These are phyloP conservation scores for Thumatha senex DNA, from an alignment of 2,888 invertebrate species.

Conservation along the genomic window DNA sequence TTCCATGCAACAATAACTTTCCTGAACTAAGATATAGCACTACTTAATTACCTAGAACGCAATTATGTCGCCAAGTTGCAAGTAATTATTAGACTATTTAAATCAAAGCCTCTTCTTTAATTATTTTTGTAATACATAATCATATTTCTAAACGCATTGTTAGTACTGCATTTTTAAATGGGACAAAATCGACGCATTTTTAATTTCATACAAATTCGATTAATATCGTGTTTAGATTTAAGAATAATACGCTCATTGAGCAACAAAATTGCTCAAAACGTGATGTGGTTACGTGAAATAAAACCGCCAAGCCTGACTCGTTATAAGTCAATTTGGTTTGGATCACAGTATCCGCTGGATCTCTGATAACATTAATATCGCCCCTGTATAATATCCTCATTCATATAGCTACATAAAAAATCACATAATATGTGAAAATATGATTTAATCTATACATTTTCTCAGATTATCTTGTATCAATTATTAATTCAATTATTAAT, in stretches of 20 bases:
- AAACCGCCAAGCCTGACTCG: no score
- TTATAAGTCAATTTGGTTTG: background rate
- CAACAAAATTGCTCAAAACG: no score
- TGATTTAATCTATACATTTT: no score
- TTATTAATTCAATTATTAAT: no score
- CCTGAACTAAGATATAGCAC: slow-evolving; percentile 13
- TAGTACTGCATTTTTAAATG: background rate
- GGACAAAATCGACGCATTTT: slow-evolving; percentile 1
- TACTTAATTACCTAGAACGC: slow-evolving; percentile 9
- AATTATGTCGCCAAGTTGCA: slow-evolving; percentile 36
- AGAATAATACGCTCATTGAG: no score
- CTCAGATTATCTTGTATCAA: no score
- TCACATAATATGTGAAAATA: no score
- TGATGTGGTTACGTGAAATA: no score
- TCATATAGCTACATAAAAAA: no score
- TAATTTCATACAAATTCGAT: background rate
- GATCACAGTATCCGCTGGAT: background rate
- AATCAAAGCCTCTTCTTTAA: slow-evolving; percentile 18
- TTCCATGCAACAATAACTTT: slow-evolving; percentile 28
- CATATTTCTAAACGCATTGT: background rate
- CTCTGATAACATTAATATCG: background rate
- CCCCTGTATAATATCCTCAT: no score
- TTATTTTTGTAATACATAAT: background rate
- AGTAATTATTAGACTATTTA: slow-evolving; percentile 20
- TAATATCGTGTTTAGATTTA: no score